These are phyloP conservation scores for Heterotilapia buettikoferi DNA, from an alignment of 2,113 vertebrate genomes.

Conservation along the genomic window DNA sequence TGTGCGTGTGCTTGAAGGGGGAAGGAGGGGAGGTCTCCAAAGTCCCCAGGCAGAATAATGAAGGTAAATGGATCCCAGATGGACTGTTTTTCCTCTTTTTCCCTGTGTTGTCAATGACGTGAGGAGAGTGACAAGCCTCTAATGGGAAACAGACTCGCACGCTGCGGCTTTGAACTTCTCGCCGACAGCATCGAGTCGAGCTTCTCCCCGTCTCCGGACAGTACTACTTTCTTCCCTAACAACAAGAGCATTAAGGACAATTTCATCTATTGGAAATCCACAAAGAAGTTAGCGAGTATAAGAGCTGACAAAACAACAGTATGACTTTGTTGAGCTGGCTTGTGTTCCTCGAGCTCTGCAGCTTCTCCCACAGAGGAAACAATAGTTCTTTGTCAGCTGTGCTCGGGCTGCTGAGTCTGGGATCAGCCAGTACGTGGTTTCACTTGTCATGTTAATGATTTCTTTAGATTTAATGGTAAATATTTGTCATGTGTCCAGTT, in stretches of 20 bases:
- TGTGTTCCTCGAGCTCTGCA: not conserved
- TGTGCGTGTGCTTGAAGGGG: not conserved
- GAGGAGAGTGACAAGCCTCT: constrained; percentile 76
- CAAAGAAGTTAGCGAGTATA: not conserved
- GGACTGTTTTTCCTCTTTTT: constrained; percentile 63
- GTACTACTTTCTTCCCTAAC: constrained; percentile 1
- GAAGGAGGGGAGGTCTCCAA: constrained; percentile 51
- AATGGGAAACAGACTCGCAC: constrained; percentile 72
- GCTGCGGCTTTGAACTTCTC: constrained; percentile 65
- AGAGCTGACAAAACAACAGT: constrained; percentile 41
- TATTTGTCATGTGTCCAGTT: not conserved
- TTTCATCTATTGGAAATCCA: constrained; percentile 20
- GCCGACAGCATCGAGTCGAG: constrained; percentile 28
- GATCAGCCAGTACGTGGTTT: not conserved
- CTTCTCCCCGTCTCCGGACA: constrained; percentile 8
- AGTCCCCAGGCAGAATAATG: constrained; percentile 73
- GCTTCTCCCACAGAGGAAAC: constrained; percentile 6
- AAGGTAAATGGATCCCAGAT: constrained; percentile 81
- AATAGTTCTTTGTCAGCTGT: constrained; percentile 31
- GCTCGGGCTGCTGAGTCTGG: constrained; percentile 9
- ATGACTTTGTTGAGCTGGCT: constrained; percentile 1
- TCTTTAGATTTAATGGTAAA: constrained; percentile 10
- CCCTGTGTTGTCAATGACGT: constrained; percentile 74
- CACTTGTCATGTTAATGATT: constrained; percentile 23
- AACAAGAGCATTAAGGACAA: constrained; percentile 40